Base-by-base conservation (phyloP, 2,888 invertebrate genomes). In the Tribolium freemani region DNA sequence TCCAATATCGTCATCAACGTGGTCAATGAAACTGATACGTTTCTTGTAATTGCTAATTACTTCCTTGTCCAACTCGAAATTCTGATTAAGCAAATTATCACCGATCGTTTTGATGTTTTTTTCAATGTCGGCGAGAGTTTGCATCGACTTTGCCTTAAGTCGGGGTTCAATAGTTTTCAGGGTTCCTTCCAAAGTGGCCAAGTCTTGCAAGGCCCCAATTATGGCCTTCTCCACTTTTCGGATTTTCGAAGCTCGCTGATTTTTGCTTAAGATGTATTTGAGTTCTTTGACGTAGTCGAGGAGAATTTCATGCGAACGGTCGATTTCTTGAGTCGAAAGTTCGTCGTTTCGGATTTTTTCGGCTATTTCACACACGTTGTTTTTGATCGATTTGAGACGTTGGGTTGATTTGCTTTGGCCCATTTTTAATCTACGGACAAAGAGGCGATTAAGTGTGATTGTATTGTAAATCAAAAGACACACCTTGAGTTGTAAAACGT, bases 91-190 rank as follows among this genome's bases (percentile, higher is more conserved):
- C 3, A 66, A 20, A 45, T 10, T 71, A 9, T 16, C 48, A 21
- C 61, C 5, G n/a, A 63, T 13, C 9, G 20, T 44, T 53, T 45
- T 56, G n/a, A 80, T 46, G 9, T 71, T 68, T 30, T 73, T 60
- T 50, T 78, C 77, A 20, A 81, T 76, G 5, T 77, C 72, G 10
- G 67, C 69, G 11, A 64, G 54, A 8, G 20, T 45, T 31, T 26
- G 64, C 26, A 64, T n/a, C 11, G 53, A 64, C n/a, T 64, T 64
- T 2, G 63, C 50, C 10, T 30, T 30, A 10, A 63, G 11, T 5
- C 26, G 31, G 13, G 63, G 63, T 9, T 63, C 63, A 0, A 63
- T 10, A 1, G n/a, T 63, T 2, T 38, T 31, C 6, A 38, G 13
- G 2, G 50, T 44, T 0, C 51, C 63, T 51, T 63, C 63, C 11